Base-by-base conservation (phyloP, 2,888 invertebrate species). In the Plagodis dolabraria region DNA sequence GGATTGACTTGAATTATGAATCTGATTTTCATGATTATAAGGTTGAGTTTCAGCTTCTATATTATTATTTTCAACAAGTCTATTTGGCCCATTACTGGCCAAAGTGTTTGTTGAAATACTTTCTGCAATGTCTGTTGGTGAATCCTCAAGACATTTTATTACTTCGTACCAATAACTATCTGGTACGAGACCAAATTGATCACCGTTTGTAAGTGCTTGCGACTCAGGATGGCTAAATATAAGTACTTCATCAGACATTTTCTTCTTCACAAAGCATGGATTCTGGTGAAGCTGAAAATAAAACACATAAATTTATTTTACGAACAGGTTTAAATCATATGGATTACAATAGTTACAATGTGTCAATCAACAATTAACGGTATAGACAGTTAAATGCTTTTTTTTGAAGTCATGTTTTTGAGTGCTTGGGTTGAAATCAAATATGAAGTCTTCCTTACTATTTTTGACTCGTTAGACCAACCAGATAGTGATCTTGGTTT, bases 121-220 rank as follows among this genome's bases (percentile, higher is more conserved):
- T 7, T 43, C 47, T 9, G 60, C 53, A n/a, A 48, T 36, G 12
- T 57, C 63, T 6, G 45, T 46, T 43, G 43, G 33, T 36, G 38
- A 43, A n/a, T 55, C 47, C 9, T 47, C 49, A 12, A 11, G 9
- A 5, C 11, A 50, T 4, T 33, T 0, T 52, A 60, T 55, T 0
- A 60, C 55, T 55, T 60, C 48, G 34, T 48, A 60, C 60, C 60
- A 94, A 68, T 80, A 90, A 8, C 77, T 65, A 47, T 93, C 86
- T 0, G 93, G 93, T 35, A 94, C 69, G 6, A 94, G 82, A 10
- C 94, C 93, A 76, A 94, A 93, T 67, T 82, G 86, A 70, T 94
- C 94, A 10, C 93, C 93, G 68, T 87, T 82, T 2, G 57, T 70
- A 12, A 94, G 74, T n/a, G 70, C 60, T 10, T 83, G 66, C 2